Conservation (phyloP, 2,888 invertebrate species). For the Epistrophella euchroma region DNA sequence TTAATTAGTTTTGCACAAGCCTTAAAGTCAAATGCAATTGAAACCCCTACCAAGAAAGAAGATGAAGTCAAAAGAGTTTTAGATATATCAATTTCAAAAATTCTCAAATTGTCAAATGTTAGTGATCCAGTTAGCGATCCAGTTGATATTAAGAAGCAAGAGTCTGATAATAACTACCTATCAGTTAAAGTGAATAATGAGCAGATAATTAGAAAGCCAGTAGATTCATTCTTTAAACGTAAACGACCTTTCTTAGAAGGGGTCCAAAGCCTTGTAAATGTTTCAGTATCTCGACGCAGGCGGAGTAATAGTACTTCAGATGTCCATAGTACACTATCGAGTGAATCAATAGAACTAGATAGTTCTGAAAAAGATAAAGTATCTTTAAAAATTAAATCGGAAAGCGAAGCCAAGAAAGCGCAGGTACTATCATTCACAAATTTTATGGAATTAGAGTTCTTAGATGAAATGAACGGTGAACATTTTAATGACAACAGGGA, state of each 20-base stretch:
- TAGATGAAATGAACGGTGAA: background rate
- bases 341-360: background rate
- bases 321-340: background rate
- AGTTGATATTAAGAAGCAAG: background rate
- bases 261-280: conserved; percentile 3
- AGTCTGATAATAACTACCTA: background rate
- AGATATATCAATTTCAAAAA: background rate
- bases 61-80: conserved; percentile 1
- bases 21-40: background rate
- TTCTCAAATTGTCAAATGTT: conserved; percentile 2
- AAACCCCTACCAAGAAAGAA: conserved; percentile 3
- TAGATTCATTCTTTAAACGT: background rate
- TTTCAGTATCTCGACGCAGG: background rate
- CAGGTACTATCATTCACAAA: background rate
- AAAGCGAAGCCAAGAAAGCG: background rate
- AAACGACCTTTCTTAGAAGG: conserved; percentile 42
- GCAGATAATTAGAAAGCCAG: background rate
- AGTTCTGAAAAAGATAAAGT: background rate
- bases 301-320: conserved; percentile 32
- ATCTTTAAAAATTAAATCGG: background rate
- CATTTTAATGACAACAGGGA: background rate
- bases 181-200: background rate
- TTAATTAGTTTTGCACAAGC: background rate
- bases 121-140: background rate
- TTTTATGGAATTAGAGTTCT: background rate